phyloP scores from a whole-genome alignment of 2,888 invertebrate genomes.

The Acrobasis consociella region DNA sequence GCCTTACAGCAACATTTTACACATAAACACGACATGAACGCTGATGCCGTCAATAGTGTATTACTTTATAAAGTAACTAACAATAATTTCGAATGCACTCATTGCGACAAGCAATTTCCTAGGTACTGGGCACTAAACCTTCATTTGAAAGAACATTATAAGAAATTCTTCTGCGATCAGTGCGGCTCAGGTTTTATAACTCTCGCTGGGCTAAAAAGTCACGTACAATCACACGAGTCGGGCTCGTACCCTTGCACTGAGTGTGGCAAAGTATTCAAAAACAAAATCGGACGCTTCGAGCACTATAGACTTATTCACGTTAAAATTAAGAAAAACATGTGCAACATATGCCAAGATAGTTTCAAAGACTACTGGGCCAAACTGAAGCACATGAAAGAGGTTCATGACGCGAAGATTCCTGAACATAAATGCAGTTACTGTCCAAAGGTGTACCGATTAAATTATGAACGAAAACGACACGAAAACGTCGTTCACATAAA shows the following conservation, averaged over 20 bases:
- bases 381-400: constrained; percentile 42
- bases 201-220: constrained; percentile 40
- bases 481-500: constrained; percentile 25
- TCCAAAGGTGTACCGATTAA: constrained; percentile 25
- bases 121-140: constrained; percentile 30
- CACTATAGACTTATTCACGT: constrained; percentile 12
- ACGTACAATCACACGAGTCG: constrained; percentile 37
- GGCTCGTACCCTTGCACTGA: constrained; percentile 31
- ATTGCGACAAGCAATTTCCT: constrained; percentile 16
- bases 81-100: constrained; percentile 13
- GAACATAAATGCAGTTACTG: constrained; percentile 42
- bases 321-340: background rate
- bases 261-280: constrained; percentile 27
- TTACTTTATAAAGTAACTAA: constrained; percentile 24
- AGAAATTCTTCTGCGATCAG: constrained; percentile 47
- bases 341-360: background rate
- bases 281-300: background rate
- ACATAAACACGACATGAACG: constrained; percentile 19
- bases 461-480: constrained; percentile 24
- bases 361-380: constrained; percentile 37
- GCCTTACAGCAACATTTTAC: constrained; percentile 26
- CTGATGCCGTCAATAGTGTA: constrained; percentile 23
- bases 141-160: constrained; percentile 50
- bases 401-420: constrained; percentile 37
- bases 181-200: constrained; percentile 47